Percentiles rank a stretch among this genome's conserved stretches.
phyloP scores from a whole-genome alignment of 2,113 vertebrate species.

The Nothocercus nigrocapillus region DNA sequence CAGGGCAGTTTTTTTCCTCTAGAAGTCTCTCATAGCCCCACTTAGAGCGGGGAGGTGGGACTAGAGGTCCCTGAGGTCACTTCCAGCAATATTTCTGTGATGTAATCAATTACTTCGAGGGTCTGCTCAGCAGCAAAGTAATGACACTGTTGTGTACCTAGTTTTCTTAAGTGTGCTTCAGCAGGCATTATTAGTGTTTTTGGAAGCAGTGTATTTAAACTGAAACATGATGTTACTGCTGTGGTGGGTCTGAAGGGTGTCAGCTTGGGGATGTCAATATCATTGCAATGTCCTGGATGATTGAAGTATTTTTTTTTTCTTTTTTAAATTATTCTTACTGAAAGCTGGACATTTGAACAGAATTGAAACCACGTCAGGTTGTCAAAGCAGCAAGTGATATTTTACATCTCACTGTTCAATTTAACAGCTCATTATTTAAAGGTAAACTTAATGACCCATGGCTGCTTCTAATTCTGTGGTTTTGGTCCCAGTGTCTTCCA shows the following conservation, averaged over 20 bases:
- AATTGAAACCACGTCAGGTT: neutral
- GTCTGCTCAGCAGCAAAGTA: neutral
- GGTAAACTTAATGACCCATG: neutral
- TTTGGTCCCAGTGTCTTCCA: neutral
- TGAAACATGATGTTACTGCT: neutral
- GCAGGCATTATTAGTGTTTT: neutral
- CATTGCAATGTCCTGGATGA: neutral
- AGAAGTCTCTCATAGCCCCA: neutral
- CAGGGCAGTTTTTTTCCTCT: neutral
- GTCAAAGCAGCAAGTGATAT: neutral
- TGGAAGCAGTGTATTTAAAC: neutral
- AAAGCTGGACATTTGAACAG: neutral
- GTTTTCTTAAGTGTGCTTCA: neutral
- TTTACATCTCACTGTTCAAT: neutral
- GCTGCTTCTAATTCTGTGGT: neutral
- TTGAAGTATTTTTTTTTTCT: too few species aligned
- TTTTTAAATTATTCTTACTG: neutral
- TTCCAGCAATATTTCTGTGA: neutral
- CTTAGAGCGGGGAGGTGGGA: neutral
- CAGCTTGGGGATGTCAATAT: neutral
- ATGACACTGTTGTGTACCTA: accelerated
- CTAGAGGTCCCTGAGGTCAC: neutral
- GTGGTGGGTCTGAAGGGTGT: neutral
- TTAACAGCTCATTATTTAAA: neutral
- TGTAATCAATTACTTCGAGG: neutral